Conservation (phyloP, 92 coral and sea anemone species). For the Muricea muricata region DNA sequence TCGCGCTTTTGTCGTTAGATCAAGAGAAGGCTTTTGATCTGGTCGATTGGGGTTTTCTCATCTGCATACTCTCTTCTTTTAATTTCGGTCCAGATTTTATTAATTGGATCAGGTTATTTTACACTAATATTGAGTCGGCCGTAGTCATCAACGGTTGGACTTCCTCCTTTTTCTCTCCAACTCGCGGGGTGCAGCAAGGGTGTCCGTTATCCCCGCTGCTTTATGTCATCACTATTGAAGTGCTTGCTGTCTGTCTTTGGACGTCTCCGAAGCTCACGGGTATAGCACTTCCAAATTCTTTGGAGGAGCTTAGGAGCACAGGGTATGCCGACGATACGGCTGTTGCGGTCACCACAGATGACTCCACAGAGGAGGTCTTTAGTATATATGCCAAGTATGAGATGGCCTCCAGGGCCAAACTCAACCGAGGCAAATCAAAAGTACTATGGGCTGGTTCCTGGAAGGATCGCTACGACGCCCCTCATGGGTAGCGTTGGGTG, state of each 20-base stretch:
- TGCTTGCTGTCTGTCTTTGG: neutral
- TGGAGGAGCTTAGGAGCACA: neutral
- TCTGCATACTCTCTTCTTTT: too few relatives aligned
- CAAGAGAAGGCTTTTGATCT: constrained; percentile 1
- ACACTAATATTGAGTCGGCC: neutral
- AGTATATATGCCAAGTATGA: neutral
- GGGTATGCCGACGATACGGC: neutral
- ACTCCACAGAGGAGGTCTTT: neutral
- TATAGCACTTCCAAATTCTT: neutral
- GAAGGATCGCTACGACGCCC: too few relatives aligned
- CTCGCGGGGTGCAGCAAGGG: constrained; percentile 8
- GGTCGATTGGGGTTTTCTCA: neutral
- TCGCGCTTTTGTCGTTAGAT: neutral
- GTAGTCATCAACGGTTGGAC: neutral
- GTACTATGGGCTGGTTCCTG: too few relatives aligned
- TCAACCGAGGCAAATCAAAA: neutral
- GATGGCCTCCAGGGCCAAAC: neutral
- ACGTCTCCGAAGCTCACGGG: neutral
- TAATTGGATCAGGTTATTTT: constrained; percentile 4
- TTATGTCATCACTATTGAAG: neutral
- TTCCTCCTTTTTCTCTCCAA: neutral
- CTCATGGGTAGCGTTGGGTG: too few relatives aligned
- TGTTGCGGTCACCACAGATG: neutral
- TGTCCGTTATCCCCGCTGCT: constrained; percentile 10
- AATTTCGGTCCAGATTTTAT: too few relatives aligned